Evolutionary conservation across 2,113 vertebrate genomes (phyloP).

Genomic region (Phrynocephalus versicolor): DNA sequence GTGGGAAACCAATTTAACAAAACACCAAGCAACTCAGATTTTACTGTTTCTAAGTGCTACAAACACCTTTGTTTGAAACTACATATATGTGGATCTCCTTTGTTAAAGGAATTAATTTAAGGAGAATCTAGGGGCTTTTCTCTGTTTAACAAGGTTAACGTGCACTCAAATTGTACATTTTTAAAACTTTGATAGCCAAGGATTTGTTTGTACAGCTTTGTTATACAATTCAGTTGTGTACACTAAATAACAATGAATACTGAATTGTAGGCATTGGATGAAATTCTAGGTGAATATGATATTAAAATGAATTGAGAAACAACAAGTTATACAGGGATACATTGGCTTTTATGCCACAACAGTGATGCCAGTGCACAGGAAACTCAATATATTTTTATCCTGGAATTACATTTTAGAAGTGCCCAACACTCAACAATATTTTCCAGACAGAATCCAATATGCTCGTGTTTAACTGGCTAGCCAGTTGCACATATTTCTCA

Average conservation of each 20-base stretch:
- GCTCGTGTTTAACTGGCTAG: background rate
- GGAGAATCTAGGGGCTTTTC: background rate
- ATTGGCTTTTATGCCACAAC: background rate
- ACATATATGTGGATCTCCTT: background rate
- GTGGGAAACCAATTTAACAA: conserved; percentile 23
- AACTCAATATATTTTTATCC: background rate
- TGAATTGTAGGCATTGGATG: background rate
- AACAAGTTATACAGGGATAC: conserved; percentile 18
- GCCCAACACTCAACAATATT: conserved; percentile 14
- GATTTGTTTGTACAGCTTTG: background rate
- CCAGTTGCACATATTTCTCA: background rate
- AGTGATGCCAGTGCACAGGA: background rate
- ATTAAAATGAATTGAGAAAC: conserved; percentile 30
- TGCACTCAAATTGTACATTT: conserved; percentile 24
- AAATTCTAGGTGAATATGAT: background rate
- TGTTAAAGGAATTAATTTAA: background rate
- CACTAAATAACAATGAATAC: conserved; percentile 4
- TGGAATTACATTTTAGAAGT: background rate
- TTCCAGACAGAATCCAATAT: conserved; percentile 20
- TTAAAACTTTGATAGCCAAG: background rate
- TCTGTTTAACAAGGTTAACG: background rate
- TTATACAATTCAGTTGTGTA: conserved; percentile 2
- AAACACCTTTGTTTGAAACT: background rate
- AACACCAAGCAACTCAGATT: conserved; percentile 45
- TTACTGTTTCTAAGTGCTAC: too few relatives aligned